Evolutionary conservation across 2,888 invertebrate species (phyloP).

Genomic region (Rutpela maculata): DNA sequence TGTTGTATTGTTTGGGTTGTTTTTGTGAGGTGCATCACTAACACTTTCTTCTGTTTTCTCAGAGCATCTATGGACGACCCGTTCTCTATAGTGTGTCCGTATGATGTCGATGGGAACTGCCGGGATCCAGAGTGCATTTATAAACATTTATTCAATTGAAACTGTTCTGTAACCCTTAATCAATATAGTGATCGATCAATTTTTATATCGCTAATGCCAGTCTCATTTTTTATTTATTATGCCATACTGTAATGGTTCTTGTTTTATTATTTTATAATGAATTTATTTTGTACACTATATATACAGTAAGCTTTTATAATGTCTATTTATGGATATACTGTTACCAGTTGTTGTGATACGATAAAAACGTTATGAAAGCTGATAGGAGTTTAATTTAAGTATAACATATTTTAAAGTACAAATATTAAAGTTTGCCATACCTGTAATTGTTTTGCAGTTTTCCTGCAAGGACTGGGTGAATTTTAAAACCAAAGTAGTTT

Average conservation of each 20-base stretch:
- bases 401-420: slow-evolving; percentile 31
- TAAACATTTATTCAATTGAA: slow-evolving; percentile 63
- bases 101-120: slow-evolving; percentile 70
- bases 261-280: slow-evolving; percentile 17
- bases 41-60: slow-evolving; percentile 44
- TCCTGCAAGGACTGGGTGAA: slow-evolving; percentile 27
- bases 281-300: slow-evolving; percentile 29
- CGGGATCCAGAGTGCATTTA: slow-evolving; percentile 70
- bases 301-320: slow-evolving; percentile 31
- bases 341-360: slow-evolving; percentile 38
- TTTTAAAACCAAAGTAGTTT: slow-evolving; percentile 34
- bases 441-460: slow-evolving; percentile 13
- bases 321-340: slow-evolving; percentile 21
- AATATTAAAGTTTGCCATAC: slow-evolving; percentile 39
- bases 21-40: background rate
- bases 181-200: slow-evolving; percentile 8
- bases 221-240: slow-evolving; percentile 14
- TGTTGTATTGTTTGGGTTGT: slow-evolving; percentile 43
- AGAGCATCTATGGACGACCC: slow-evolving; percentile 65
- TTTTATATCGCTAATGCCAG: slow-evolving; percentile 19
- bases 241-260: background rate
- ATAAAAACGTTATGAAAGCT: slow-evolving; percentile 33
- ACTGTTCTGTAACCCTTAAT: background rate
- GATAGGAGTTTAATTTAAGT: slow-evolving; percentile 3
- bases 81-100: slow-evolving; percentile 69